Evolutionary conservation across 2,113 vertebrate genomes (phyloP).

Genomic region (Steatornis caripensis): DNA sequence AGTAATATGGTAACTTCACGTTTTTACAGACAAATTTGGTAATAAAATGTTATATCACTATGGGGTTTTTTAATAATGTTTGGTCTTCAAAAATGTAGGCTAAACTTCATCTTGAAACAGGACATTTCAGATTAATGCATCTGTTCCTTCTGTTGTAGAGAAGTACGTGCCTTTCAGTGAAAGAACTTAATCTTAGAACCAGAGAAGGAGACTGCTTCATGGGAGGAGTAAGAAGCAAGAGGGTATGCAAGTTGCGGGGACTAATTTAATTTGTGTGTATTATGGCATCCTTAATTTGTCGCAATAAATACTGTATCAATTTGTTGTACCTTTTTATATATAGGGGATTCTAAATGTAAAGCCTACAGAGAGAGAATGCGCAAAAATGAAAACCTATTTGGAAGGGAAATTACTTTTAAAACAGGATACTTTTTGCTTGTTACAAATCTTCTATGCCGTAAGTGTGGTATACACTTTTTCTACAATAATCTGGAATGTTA

Average conservation of each 20-base stretch:
- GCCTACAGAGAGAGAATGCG: neutral
- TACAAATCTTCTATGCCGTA: slow-evolving; percentile 26
- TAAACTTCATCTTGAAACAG: neutral
- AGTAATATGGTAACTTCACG: neutral
- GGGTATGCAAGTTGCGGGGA: neutral
- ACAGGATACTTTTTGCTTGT: slow-evolving; percentile 44
- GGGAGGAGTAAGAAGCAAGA: slow-evolving; percentile 68
- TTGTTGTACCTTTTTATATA: slow-evolving; percentile 64
- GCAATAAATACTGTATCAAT: slow-evolving; percentile 59
- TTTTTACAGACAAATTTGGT: neutral
- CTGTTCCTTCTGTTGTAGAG: slow-evolving; percentile 69
- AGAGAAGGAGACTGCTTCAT: slow-evolving; percentile 56
- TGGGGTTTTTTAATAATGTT: neutral
- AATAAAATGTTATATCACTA: neutral
- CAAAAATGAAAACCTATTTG: slow-evolving; percentile 28
- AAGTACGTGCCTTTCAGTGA: slow-evolving; percentile 76
- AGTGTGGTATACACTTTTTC: slow-evolving; percentile 20
- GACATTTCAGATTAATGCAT: slow-evolving; percentile 1
- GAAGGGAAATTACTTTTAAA: slow-evolving; percentile 30
- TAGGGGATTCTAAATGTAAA: slow-evolving; percentile 44
- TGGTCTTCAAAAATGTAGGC: neutral
- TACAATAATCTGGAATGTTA: slow-evolving; percentile 29
- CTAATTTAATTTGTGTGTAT: slow-evolving; percentile 58
- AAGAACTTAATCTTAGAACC: slow-evolving; percentile 64
- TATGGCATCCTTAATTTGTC: slow-evolving; percentile 59